phyloP scores from a whole-genome alignment of 2,113 vertebrate genomes.

The Erythrocercus mccallii region DNA sequence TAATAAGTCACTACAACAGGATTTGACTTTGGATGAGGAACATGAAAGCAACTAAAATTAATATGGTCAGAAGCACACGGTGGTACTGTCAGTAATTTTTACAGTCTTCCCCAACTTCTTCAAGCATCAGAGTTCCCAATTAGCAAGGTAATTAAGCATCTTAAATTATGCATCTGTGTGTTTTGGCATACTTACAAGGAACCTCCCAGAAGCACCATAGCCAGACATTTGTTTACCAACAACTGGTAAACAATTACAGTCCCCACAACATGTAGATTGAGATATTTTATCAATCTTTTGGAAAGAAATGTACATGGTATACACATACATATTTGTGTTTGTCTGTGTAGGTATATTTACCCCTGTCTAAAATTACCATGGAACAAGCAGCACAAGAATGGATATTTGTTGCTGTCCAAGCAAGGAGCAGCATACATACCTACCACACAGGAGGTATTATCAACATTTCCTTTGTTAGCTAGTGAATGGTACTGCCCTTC shows the following conservation, averaged over 20 bases:
- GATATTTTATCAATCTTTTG: not conserved
- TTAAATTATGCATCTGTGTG: not conserved
- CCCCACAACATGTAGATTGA: not conserved
- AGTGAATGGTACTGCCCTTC: not conserved
- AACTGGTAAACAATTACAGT: not conserved
- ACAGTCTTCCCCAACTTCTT: not conserved
- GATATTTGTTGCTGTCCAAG: not conserved
- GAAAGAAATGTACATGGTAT: not conserved
- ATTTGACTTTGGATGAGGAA: not conserved
- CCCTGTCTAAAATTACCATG: not conserved
- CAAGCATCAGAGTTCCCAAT: not conserved
- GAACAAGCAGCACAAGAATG: not conserved
- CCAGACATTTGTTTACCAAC: not conserved
- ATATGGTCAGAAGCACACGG: not conserved
- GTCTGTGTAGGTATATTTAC: not conserved
- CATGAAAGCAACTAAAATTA: not conserved
- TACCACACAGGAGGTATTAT: not conserved
- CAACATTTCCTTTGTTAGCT: not conserved
- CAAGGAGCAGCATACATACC: not conserved
- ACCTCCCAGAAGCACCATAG: not conserved
- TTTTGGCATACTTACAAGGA: not conserved
- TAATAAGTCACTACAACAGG: not conserved
- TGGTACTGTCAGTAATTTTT: not conserved
- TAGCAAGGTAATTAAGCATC: not conserved
- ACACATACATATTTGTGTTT: not conserved